phyloP scores from a whole-genome alignment of 2,888 invertebrate genomes.

The Tipula confusa region DNA sequence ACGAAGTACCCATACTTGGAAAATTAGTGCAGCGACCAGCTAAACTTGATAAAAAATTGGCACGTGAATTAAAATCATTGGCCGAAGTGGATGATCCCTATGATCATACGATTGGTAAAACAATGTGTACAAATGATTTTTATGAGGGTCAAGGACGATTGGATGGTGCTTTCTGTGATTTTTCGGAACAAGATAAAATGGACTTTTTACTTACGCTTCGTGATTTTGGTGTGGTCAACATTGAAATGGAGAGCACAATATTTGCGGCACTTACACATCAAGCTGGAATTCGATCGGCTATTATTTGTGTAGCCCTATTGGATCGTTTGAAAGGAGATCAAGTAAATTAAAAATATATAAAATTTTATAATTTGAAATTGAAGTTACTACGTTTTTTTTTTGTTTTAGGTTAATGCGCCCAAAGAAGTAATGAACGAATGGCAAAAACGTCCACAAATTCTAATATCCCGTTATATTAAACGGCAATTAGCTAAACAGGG shows the following conservation, averaged over 20 bases:
- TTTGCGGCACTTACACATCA: conserved; percentile 92
- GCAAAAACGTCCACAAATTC: conserved; percentile 82
- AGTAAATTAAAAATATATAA: conserved; percentile 59
- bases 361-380: neutral
- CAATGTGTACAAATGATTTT: conserved; percentile 96
- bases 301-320: conserved; percentile 87
- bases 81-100: conserved; percentile 74
- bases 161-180: conserved; percentile 96
- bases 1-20: conserved; percentile 82
- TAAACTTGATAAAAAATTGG: conserved; percentile 74
- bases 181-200: conserved; percentile 84
- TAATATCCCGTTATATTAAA: conserved; percentile 79
- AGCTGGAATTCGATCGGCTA: conserved; percentile 89
- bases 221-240: conserved; percentile 81
- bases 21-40: conserved; percentile 77
- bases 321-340: conserved; percentile 93
- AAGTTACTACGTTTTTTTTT: conserved; percentile 31
- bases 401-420: conserved; percentile 70
- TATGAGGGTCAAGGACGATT: conserved; percentile 96
- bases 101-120: conserved; percentile 83
- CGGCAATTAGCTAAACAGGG: conserved; percentile 76
- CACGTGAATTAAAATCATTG: conserved; percentile 71
- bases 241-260: conserved; percentile 94
- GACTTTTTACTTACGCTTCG: conserved; percentile 73
- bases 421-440: conserved; percentile 87